Evolutionary conservation across 92 coral and sea anemone genomes (phyloP).

Genomic region (Pocillopora grandis): DNA sequence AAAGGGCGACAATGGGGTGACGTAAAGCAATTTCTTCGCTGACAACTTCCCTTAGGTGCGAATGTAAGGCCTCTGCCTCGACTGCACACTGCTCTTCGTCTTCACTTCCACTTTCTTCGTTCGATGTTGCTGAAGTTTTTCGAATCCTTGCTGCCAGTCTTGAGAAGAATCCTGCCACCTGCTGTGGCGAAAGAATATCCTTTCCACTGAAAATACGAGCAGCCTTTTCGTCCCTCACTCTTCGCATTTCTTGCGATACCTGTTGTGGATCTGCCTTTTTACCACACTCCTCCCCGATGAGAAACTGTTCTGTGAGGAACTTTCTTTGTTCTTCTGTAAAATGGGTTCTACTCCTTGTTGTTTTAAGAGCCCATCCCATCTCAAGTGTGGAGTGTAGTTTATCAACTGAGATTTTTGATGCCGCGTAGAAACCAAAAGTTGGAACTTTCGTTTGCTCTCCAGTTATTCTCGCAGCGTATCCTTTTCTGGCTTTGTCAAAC

Average conservation of each 20-base stretch:
- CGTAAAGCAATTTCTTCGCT: conserved; percentile 26
- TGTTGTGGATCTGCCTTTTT: conserved; percentile 29
- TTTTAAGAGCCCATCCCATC: conserved; percentile 37
- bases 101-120: too few relatives aligned
- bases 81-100: too few relatives aligned
- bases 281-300: conserved; percentile 31
- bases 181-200: conserved; percentile 26
- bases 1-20: conserved; percentile 33
- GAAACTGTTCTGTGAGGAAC: conserved; percentile 13
- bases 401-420: background rate
- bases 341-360: conserved; percentile 20
- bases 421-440: conserved; percentile 11
- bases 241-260: conserved; percentile 40
- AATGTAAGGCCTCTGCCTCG: too few relatives aligned
- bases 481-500: conserved; percentile 45
- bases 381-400: background rate
- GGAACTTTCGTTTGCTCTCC: conserved; percentile 47
- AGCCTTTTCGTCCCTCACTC: conserved; percentile 18
- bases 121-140: background rate
- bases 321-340: conserved; percentile 14
- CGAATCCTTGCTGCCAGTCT: conserved; percentile 22
- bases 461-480: conserved; percentile 31
- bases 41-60: conserved; percentile 19
- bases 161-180: conserved; percentile 26
- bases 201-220: conserved; percentile 34